Conservation (phyloP, 2,113 vertebrate species). For the Tonatia bakeri region DNA sequence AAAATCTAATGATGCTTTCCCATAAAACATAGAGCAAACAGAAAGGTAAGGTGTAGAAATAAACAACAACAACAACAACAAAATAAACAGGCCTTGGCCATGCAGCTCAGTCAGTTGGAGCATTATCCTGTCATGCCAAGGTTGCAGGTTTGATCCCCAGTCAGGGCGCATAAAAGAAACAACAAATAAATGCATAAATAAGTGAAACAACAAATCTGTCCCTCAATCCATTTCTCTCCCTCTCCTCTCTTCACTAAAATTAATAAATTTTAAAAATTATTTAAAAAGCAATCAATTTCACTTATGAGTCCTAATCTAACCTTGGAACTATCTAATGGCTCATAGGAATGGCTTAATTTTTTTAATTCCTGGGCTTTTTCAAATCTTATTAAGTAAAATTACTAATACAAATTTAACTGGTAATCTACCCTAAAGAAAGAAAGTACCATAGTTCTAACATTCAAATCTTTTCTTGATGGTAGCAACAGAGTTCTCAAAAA, state of each 20-base stretch:
- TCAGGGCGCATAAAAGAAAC: too few relatives aligned
- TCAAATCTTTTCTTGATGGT: not conserved
- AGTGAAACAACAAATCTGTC: too few relatives aligned
- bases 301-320: not conserved
- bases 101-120: too few relatives aligned
- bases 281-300: not conserved
- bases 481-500: not conserved
- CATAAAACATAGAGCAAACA: conserved; percentile 2
- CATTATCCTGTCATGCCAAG: too few relatives aligned
- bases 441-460: not conserved
- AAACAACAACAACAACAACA: not conserved
- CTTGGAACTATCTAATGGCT: not conserved
- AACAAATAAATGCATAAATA: too few relatives aligned
- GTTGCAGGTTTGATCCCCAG: too few relatives aligned
- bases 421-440: not conserved
- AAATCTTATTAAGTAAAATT: not conserved
- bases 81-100: too few relatives aligned
- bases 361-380: not conserved
- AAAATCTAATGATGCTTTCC: not conserved
- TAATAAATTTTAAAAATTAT: too few relatives aligned
- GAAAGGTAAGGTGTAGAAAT: not conserved
- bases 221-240: too few relatives aligned
- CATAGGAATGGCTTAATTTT: not conserved
- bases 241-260: too few relatives aligned
- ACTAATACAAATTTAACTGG: not conserved